Base-by-base conservation (phyloP, 1,140 invertebrate species). In the Magallana ariakensis region DNA sequence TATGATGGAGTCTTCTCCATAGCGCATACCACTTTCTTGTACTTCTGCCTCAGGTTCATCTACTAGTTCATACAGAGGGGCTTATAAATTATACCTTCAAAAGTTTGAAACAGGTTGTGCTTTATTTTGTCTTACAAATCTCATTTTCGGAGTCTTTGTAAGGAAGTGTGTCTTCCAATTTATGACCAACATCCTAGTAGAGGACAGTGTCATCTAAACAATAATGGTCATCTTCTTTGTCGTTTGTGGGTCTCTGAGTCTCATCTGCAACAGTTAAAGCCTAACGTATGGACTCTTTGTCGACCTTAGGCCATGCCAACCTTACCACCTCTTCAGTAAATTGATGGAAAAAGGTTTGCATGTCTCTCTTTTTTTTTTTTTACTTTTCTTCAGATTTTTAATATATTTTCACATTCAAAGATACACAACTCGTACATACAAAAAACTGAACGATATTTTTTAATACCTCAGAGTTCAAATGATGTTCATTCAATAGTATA, bases 231-330 rank as follows among this genome's bases (percentile, higher is more conserved):
- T 62, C 53, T 33, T 26, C 46, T 16, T 16, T 83, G 15, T 15
- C 13, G 56, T 83, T n/a, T 46, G 33, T 46, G 33, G 33, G 33
- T 46, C 5, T 46, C 33, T 46, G 33, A 46, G 33, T 46, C 5
- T 46, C 33, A 6, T 16, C 8, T 33, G 16, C 19, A 7, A 22
- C 15, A 22, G 46, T 22, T 26, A 46, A 46, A 46, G 33, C 33
- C n/a, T 85, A 22, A n/a, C 33, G 55, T 80, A 56, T 85, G 46
- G 19, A 85, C 60, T 26, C 70, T 46, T 80, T 80, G 46, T 75
- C 57, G 8, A 60, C 58, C 58, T 4, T 2, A 5, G 33, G 33
- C 3, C 5, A 46, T 46, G n/a, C 33, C 15, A 26, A 80, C 33
- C 22, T 26, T 80, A 33, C 22, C 13, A 7, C 33, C 46, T 22